Conservation (phyloP, 2,888 invertebrate genomes). For the Listrodromus nycthemerus region DNA sequence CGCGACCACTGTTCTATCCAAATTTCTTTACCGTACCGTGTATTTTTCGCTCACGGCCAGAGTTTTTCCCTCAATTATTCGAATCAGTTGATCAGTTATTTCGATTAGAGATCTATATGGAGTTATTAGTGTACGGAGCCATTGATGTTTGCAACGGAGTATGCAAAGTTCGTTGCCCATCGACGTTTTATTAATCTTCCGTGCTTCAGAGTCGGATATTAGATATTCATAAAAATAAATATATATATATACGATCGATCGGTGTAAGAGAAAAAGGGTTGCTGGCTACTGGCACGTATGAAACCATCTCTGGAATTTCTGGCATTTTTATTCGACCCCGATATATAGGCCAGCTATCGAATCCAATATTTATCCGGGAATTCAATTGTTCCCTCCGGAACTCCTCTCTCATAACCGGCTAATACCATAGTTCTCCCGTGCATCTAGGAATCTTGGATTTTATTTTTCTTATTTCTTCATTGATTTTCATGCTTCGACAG, state of each 20-base stretch:
- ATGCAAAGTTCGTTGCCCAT: neutral
- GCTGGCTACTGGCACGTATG: neutral
- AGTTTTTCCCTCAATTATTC: neutral
- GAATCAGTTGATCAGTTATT: neutral
- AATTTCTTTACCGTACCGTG: neutral
- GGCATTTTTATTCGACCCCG: neutral
- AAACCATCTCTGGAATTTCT: constrained; percentile 3
- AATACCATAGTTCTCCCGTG: neutral
- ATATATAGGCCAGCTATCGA: constrained; percentile 26
- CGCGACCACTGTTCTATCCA: neutral
- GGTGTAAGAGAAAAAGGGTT: neutral
- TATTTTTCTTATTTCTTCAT: neutral
- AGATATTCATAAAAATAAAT: constrained; percentile 16
- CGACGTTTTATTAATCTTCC: neutral
- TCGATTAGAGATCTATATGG: neutral
- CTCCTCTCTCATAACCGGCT: neutral
- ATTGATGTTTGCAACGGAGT: neutral
- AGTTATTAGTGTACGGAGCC: neutral
- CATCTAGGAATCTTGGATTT: neutral
- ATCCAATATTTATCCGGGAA: constrained; percentile 22
- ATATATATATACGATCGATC: constrained; percentile 16
- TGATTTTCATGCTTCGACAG: constrained; percentile 2
- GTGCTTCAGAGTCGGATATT: neutral
- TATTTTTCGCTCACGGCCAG: neutral
- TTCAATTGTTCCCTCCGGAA: neutral